Base-by-base conservation (phyloP, 1,140 invertebrate species). In the Drosophila jambulina region DNA sequence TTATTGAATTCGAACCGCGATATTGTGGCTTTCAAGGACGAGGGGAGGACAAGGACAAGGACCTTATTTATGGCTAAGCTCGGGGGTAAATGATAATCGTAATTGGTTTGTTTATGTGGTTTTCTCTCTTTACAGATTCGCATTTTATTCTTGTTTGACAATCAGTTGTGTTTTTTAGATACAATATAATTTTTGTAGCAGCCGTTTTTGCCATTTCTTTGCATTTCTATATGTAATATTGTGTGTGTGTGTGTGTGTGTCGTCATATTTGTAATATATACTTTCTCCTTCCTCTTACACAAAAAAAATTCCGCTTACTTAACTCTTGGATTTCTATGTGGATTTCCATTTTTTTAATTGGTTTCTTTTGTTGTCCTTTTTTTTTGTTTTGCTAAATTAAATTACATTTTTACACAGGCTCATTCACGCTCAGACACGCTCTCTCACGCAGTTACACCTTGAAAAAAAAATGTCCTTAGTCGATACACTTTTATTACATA, bases 61-160 rank as follows among this genome's bases (percentile, higher is more conserved):
- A 56, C 48, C 36, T 36, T 45, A 23, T 67, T 48, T 67, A 48
- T 48, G 60, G 60, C 42, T 45, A 45, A 45, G 43, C 43, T 45
- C 43, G 43, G 43, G 42, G 43, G 5, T 45, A 45, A 74, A 74
- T 74, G 23, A 74, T 72, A 74, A 74, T 59, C 54, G 69, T 72
- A 72, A 68, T 43, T 59, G 58, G 40, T 63, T 42, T 53, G 64
- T 70, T 70, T 57, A 49, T 69, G 75, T 82, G 56, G 38, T 57
- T 32, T 68, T 80, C 58, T 60, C 68, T 77, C 57, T 60, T 76
- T 71, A 43, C 70, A 74, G 70, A 74, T 51, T 74, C 53, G 34
- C 69, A 80, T 77, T 80, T 72, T 80, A 74, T 87, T 83, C 49
- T 90, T 88, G 80, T 88, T 88, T 76, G 85, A 88, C 84, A 87